phyloP scores from a whole-genome alignment of 2,888 invertebrate genomes.

The Notodonta dromedarius region DNA sequence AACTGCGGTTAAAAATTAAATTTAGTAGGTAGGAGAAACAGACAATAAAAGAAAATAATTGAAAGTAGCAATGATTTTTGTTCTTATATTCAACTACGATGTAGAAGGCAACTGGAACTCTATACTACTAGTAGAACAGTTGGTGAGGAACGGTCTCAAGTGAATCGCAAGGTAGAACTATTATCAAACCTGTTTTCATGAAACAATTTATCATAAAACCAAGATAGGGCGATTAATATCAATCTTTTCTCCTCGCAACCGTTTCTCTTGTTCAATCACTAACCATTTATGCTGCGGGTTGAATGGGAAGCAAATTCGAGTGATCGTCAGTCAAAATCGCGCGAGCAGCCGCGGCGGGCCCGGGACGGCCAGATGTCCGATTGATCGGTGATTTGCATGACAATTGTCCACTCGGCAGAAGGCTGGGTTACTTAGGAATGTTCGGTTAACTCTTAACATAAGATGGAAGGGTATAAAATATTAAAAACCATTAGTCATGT shows the following conservation, averaged over 20 bases:
- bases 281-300: conserved; percentile 7
- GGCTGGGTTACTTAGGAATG: not conserved
- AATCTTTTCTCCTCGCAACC: conserved; percentile 4
- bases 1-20: no score
- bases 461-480: no score
- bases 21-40: no score
- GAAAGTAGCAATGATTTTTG: no score
- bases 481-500: no score
- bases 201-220: not conserved
- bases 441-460: not conserved
- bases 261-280: conserved; percentile 12
- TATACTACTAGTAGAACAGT: no score
- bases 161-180: no score
- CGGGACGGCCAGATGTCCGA: not conserved
- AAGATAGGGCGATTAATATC: conserved; percentile 1
- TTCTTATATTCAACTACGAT: no score
- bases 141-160: no score
- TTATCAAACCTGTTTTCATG: no score
- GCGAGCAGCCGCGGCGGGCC: conserved; percentile 10
- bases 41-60: no score
- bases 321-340: conserved; percentile 16
- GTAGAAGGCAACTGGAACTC: no score
- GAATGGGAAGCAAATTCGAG: conserved; percentile 10
- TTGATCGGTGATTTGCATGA: conserved; percentile 24
- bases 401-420: conserved; percentile 14